Evolutionary conservation across 1,140 invertebrate genomes (phyloP), one percentile per base, ranked within the genome.

Genomic region (Dreissena polymorpha): DNA sequence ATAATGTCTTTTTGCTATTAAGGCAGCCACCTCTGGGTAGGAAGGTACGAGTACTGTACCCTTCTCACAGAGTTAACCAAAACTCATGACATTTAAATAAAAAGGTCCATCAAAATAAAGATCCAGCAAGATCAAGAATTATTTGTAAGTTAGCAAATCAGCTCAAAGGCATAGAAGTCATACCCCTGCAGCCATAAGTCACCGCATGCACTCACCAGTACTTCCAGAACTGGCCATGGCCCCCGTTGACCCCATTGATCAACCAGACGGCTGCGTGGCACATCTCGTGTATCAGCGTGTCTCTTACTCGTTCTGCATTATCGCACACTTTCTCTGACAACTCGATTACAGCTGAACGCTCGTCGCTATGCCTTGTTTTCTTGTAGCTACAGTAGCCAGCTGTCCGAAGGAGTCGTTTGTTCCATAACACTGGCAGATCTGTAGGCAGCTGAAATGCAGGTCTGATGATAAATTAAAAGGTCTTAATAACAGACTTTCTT

Each of bases 191-290:
- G 39, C 67, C 23, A n/a, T 39, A 39, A 39, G 39, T 8, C 39
- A 39, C 39, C 8, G 39, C 39, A 8, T 8, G 2, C 39, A 51
- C 92, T 86, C 91, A 96, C 97, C 97, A 98, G 87, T 94, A 94
- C 93, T 95, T 96, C 97, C 97, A 98, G 72, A 95, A 94, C 0
- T 94, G 94, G 16, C 97, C 97, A 92, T 98, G 97, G 13, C 96
- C 96, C 90, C 96, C 96, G 6, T 94, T 94, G 0, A 75, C 81
- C 70, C 95, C 92, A 6, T 97, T 95, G 18, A 98, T 94, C 6
- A 98, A 90, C 96, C 96, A 98, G 0, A 96, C 95, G 70, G 97
- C 97, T 5, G 97, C 97, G 93, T 99, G 97, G 88, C 97, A 98
- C 93, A 98, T 93, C 93, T 98, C 97, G 92, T 98, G 97, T 57